phyloP scores from a whole-genome alignment of 1,140 invertebrate genomes.

The Drosophila auraria region DNA sequence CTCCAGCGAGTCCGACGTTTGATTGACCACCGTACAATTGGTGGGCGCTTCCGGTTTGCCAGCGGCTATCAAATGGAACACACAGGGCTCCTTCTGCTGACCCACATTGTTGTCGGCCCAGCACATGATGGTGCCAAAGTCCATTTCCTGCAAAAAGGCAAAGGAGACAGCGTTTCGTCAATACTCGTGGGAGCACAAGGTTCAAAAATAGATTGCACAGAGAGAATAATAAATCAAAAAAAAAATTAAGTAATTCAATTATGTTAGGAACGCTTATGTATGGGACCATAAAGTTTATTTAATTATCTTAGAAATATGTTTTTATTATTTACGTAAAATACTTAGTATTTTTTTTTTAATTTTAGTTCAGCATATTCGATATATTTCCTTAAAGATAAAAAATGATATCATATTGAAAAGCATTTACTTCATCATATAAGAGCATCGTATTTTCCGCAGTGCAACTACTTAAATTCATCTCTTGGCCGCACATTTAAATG shows the following conservation, averaged over 20 bases:
- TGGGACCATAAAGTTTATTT: too few relatives aligned
- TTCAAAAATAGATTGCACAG: slow-evolving; percentile 15
- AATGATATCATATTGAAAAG: neutral
- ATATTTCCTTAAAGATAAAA: too few relatives aligned
- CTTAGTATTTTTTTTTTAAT: neutral
- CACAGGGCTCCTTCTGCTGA: slow-evolving; percentile 89
- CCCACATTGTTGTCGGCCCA: slow-evolving; percentile 89
- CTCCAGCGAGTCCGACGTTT: slow-evolving; percentile 91
- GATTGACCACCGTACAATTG: slow-evolving; percentile 92
- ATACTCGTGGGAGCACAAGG: slow-evolving; percentile 12
- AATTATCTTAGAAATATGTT: too few relatives aligned
- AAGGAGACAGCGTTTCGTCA: slow-evolving; percentile 31
- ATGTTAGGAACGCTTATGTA: too few relatives aligned
- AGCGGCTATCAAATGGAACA: slow-evolving; percentile 90
- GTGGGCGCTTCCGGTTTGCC: slow-evolving; percentile 92
- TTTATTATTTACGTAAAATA: neutral
- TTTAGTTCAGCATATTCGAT: neutral
- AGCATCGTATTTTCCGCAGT: neutral
- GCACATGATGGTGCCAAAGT: slow-evolving; percentile 91
- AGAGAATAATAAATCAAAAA: too few relatives aligned
- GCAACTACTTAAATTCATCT: slow-evolving; percentile 30
- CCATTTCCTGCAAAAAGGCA: slow-evolving; percentile 86
- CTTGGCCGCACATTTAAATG: slow-evolving; percentile 38
- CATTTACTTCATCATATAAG: neutral
- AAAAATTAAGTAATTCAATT: too few relatives aligned